phyloP scores from a whole-genome alignment of 1,140 invertebrate genomes.

The Drosophila nigrodunni region DNA sequence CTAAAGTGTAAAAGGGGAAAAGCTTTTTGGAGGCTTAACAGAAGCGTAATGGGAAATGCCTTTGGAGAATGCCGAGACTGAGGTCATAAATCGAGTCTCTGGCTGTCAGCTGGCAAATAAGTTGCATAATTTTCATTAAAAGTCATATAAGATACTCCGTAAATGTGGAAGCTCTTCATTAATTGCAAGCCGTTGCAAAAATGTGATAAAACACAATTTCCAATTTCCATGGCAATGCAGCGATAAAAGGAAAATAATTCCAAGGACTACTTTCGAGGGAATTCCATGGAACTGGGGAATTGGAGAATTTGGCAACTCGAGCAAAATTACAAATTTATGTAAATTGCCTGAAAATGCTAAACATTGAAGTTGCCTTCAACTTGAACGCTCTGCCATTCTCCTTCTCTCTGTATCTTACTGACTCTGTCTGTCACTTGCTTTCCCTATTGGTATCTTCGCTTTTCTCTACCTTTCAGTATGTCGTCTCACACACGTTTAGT shows the following conservation, averaged over 20 bases:
- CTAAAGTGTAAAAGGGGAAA: no score
- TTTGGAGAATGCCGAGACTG: conserved; percentile 37
- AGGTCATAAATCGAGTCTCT: conserved; percentile 68
- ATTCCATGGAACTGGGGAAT: conserved; percentile 27
- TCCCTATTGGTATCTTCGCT: not conserved
- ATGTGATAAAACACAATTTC: conserved; percentile 19
- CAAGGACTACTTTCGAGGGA: not conserved
- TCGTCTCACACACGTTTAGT: conserved; percentile 19
- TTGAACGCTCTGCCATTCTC: not conserved
- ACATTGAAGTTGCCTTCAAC: conserved; percentile 33
- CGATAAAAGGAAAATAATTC: conserved; percentile 1
- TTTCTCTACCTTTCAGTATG: conserved; percentile 4
- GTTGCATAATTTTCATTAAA: conserved; percentile 76
- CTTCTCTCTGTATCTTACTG: not conserved
- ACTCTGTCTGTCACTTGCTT: not conserved
- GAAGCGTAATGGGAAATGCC: conserved; percentile 56
- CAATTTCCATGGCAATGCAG: conserved; percentile 8
- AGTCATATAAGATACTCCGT: conserved; percentile 16
- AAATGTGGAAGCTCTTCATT: conserved; percentile 41
- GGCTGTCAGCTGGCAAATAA: conserved; percentile 75
- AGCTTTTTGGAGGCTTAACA: conserved; percentile 6
- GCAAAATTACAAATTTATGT: conserved; percentile 54
- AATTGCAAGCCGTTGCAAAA: conserved; percentile 45
- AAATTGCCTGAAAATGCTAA: conserved; percentile 59
- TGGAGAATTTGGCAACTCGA: conserved; percentile 28